Evolutionary conservation across 1,140 invertebrate species (phyloP), one percentile per base, ranked within the genome.

Genomic region (Hypsibius dujardini): DNA sequence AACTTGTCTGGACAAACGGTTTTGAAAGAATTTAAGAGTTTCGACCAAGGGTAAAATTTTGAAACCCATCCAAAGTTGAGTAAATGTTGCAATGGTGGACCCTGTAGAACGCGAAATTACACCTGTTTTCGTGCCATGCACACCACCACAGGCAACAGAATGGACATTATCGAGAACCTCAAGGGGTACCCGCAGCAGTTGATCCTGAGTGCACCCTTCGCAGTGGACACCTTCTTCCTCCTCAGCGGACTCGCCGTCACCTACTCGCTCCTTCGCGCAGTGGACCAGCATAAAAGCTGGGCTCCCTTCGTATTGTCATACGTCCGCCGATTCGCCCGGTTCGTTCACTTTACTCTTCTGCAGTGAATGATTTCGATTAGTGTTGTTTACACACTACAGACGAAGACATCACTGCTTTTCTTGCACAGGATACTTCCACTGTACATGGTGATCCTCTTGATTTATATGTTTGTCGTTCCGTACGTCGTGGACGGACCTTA

Each of bases 141-240:
- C 28, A 28, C 28, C 28, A 28, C 28, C 28, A 28, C 28, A 28
- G 28, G 28, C 28, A 28, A 28, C 28, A 28, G 28, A 28, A 28
- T 28, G 12, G 62, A 67, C 59, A 46, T 15, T 74, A 2, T 12
- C 3, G 62, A 67, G 3, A 42, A 3, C 42, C 1, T 74, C 12
- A 71, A 74, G 59, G 59, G 74, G 3, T 77, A 50, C 59, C 56
- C 72, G 2, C 76, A 76, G 47, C 75, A 76, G 71, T 67, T 72
- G 15, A 72, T 76, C 14, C n/a, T 75, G 28, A 76, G 74, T 1
- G 76, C 71, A 1, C 75, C 76, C 12, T 76, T 76, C 45, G 62
- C 12, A 47, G 77, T 78, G 1, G 77, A 78, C 70, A 78, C 76
- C 1, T 78, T 78, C 71, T 78, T 77, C 47, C 69, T 78, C 42